Conservation (phyloP, 2,797 vertebrate genomes). For the Danio tinwini region DNA sequence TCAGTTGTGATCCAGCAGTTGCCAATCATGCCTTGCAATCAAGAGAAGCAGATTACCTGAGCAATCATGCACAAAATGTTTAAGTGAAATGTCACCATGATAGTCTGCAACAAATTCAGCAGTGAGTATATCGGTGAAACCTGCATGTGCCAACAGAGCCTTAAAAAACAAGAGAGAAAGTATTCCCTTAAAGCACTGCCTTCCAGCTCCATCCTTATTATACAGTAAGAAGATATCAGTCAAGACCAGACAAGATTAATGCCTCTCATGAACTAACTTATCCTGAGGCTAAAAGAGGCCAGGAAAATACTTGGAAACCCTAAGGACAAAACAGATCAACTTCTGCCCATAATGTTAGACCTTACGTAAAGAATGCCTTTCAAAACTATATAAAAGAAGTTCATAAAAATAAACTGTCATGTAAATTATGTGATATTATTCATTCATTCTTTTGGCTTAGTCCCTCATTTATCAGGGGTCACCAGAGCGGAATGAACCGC, state of each 20-base stretch:
- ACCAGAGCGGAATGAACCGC: no score
- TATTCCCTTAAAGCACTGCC: constrained; percentile 4
- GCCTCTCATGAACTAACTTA: constrained; percentile 19
- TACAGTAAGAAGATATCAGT: constrained; percentile 21
- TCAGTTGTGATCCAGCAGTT: constrained; percentile 33
- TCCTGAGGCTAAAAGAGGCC: constrained; percentile 5
- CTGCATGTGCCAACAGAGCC: constrained; percentile 1
- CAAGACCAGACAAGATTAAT: constrained; percentile 39
- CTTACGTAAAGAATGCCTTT: background rate
- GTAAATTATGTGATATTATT: background rate
- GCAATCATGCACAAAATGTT: constrained; percentile 33
- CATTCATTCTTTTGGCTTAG: no score
- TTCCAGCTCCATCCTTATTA: constrained; percentile 22
- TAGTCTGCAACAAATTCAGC: constrained; percentile 18
- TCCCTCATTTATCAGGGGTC: no score
- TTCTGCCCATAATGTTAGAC: background rate
- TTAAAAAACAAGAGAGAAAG: constrained; percentile 1
- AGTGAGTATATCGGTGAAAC: background rate
- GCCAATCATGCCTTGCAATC: constrained; percentile 40
- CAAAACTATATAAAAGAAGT: background rate
- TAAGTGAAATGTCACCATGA: constrained; percentile 31
- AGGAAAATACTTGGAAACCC: constrained; percentile 3
- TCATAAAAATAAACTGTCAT: background rate
- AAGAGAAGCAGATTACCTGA: constrained; percentile 40
- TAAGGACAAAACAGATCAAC: constrained; percentile 20